phyloP scores from a whole-genome alignment of 2,113 vertebrate species.

The Grammomys surdaster region DNA sequence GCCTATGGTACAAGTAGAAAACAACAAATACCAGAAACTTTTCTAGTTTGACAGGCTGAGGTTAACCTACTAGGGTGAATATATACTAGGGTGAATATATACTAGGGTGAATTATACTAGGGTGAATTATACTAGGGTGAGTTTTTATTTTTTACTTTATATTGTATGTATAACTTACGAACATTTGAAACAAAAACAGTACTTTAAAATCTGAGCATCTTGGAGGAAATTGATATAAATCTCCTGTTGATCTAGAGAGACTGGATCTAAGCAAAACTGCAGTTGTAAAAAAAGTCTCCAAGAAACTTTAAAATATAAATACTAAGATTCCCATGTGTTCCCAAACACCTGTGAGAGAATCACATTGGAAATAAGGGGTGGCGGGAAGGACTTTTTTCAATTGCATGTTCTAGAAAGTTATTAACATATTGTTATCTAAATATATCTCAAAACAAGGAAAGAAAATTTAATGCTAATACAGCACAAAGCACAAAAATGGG shows the following conservation, averaged over 20 bases:
- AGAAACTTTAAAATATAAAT: slow-evolving; percentile 47
- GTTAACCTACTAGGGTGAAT: slow-evolving; percentile 42
- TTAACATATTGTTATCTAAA: not conserved
- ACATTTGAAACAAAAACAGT: slow-evolving; percentile 14
- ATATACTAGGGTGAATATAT: no score
- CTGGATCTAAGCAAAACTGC: not conserved
- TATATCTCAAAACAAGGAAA: not conserved
- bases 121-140: no score
- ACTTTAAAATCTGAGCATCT: slow-evolving; percentile 6
- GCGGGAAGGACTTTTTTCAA: not conserved
- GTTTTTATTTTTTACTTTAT: slow-evolving; percentile 23
- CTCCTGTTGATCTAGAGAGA: not conserved
- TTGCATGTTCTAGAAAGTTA: not conserved
- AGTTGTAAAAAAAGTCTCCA: slow-evolving; percentile 1
- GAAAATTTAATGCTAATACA: not conserved
- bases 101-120: no score
- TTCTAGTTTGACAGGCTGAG: slow-evolving; percentile 37
- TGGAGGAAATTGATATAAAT: not conserved
- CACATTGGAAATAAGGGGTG: not conserved
- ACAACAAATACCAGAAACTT: slow-evolving; percentile 46
- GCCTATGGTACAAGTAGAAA: slow-evolving; percentile 58
- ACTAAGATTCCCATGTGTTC: not conserved
- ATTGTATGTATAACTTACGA: not conserved
- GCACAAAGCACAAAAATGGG: not conserved
- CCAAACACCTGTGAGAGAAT: not conserved